A percentile compares a stretch with the other conserved stretches of the same genome.
Conservation (phyloP, 2,888 invertebrate genomes). For the Apocheima hispidaria region DNA sequence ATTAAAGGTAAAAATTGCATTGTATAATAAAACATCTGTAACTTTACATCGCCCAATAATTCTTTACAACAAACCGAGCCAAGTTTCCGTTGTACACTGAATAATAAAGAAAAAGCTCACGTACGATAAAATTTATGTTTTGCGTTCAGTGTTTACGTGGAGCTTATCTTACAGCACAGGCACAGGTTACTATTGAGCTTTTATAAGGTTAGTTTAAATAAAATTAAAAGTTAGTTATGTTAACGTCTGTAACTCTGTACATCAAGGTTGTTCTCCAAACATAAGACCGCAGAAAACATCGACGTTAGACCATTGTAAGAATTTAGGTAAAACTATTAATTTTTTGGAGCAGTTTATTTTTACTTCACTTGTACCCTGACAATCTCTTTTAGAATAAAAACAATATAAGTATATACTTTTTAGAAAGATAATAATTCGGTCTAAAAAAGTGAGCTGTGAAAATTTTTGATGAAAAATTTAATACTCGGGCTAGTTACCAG, state of each 20-base stretch:
- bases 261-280: background rate
- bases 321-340: constrained; percentile 1
- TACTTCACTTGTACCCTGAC: background rate
- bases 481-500: background rate
- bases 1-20: background rate
- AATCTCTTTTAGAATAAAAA: constrained; percentile 4
- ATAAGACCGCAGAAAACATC: background rate
- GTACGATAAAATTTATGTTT: constrained; percentile 24
- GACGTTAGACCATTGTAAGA: background rate
- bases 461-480: background rate
- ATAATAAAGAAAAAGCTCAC: constrained; percentile 29
- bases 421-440: background rate
- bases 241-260: background rate
- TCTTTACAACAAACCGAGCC: constrained; percentile 11
- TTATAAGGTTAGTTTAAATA: constrained; percentile 5
- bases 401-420: background rate
- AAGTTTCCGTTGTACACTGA: constrained; percentile 14
- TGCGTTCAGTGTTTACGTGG: constrained; percentile 33
- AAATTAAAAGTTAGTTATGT: constrained; percentile 14
- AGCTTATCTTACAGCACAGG: constrained; percentile 40
- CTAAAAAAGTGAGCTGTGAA: background rate
- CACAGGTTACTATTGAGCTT: constrained; percentile 26
- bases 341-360: background rate
- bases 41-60: background rate
- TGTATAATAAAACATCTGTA: background rate